phyloP scores from a whole-genome alignment of 2,888 invertebrate species.

The Eupithecia centaureata region DNA sequence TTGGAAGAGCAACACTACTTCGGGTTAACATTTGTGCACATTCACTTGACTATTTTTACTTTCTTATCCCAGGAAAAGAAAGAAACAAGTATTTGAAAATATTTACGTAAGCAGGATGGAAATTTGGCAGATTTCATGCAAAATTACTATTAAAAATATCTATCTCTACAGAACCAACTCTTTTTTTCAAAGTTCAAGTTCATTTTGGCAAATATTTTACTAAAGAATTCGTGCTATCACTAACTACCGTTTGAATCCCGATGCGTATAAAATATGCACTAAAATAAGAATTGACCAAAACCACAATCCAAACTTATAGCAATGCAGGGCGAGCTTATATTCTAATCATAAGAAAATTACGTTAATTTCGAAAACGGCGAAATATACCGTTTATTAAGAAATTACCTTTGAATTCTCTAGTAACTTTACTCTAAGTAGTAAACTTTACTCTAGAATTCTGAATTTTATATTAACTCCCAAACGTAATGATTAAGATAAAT shows the following conservation, averaged over 20 bases:
- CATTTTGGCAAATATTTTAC: conserved; percentile 62
- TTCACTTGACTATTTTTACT: not conserved
- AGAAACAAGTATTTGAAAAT: not conserved
- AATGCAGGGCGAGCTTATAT: conserved; percentile 29
- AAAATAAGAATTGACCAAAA: conserved; percentile 68
- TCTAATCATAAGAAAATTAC: conserved; percentile 33
- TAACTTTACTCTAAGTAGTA: not conserved
- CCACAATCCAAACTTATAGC: conserved; percentile 28
- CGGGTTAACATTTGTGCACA: conserved; percentile 61
- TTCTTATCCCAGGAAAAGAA: not conserved
- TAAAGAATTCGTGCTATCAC: conserved; percentile 53
- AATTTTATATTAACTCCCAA: no score
- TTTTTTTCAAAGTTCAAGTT: conserved; percentile 53
- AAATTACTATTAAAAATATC: conserved; percentile 44
- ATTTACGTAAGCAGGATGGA: conserved; percentile 29
- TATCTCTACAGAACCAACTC: conserved; percentile 51
- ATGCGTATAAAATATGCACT: conserved; percentile 46
- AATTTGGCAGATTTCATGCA: conserved; percentile 43
- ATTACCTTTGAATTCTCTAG: no score
- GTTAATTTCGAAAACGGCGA: conserved; percentile 5
- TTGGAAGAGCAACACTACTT: conserved; percentile 62
- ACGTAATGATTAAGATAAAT: no score
- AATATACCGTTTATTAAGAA: not conserved
- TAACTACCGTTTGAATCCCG: conserved; percentile 44
- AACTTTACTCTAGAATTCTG: not conserved